Evolutionary conservation across 2,888 invertebrate genomes (phyloP), one percentile per base, ranked within the genome.

Genomic region (Sphecodes monilicornis): DNA sequence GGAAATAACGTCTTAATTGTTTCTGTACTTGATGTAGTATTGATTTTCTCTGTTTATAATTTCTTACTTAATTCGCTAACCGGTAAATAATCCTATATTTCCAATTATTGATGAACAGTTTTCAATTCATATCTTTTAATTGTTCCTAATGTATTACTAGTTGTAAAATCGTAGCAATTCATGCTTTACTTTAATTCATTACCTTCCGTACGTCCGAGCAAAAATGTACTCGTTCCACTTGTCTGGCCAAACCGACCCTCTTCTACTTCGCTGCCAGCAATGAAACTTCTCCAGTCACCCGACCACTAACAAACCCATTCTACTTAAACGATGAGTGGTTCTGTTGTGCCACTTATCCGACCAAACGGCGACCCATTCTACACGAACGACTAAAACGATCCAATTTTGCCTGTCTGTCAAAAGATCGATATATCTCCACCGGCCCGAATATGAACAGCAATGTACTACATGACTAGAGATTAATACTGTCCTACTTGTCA

Each of bases 281-380:
- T 66, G 60, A 46, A 64, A 76, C 36, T 68, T 66, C 68, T 76
- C 76, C 68, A 68, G 54, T 50, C 66, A 43, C n/a, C 76, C 8
- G 29, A n/a, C n/a, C 41, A n/a, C 68, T 32, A 32, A 29, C 22
- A 26, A 50, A 22, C 76, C 22, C 46, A 32, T 66, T 66, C 36
- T 66, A 36, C 66, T 22, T 22, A 66, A 66, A 66, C 66, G 36
- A 60, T 60, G 60, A 60, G 29, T 66, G 36, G 66, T 2, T 18
- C 22, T 66, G 66, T 66, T 66, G 66, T 18, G 66, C 36, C 66
- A 36, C 22, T 66, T 36, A 36, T 66, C 66, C 18, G 36, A 36
- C 66, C 66, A 36, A 66, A 66, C 36, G 32, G 66, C 36, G 8
- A 10, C 10, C 66, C 22, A 22, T 66, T 36, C 66, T 36, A 36